Evolutionary conservation across 2,797 vertebrate species (phyloP), one percentile per base, ranked within the genome.

Genomic region (Cirrhinus mrigala): DNA sequence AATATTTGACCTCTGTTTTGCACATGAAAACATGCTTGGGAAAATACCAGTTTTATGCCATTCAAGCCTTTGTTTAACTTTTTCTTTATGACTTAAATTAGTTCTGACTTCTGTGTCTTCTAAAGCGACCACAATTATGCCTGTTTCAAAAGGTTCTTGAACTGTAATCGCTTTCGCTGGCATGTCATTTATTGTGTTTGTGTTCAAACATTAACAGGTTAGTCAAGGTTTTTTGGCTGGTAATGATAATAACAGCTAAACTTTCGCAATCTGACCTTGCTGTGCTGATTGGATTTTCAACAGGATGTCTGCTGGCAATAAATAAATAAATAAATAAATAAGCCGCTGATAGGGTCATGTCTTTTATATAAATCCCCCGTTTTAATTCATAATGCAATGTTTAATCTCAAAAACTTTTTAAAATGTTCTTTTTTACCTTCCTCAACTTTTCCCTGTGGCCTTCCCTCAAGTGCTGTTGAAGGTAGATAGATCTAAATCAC

Each of bases 211-310:
- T 73, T 18, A 10, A 18, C 15, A 73, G 70, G n/a, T 18, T 18
- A 73, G 15, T 24, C n/a, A 56, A 27, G 7, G 46, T 6, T 29
- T 74, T 50, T 74, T 11, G 16, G 4, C 16, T 73, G 44, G 22
- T 27, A 50, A 71, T 22, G 2, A 10, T 70, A 70, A 70, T 70
- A n/a, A 15, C 6, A 9, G 60, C 2, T 12, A 50, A 40, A 50
- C 9, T 68, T 52, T 68, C 62, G 52, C 4, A 37, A 18, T 52
- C 27, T 68, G 79, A 81, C 20, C 79, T 81, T 52, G 48, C 46
- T 37, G 27, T n/a, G 12, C 11, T 56, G 33, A 81, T 54, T 56
- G 66, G 15, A 69, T 44, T 69, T 33, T 81, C 64, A 24, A 10
- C 22, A 81, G 50, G 50, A 20, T 40, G 33, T 70, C 64, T 81